phyloP scores from a whole-genome alignment of 2,113 vertebrate species.

The Machaerirhynchus nigripectus region DNA sequence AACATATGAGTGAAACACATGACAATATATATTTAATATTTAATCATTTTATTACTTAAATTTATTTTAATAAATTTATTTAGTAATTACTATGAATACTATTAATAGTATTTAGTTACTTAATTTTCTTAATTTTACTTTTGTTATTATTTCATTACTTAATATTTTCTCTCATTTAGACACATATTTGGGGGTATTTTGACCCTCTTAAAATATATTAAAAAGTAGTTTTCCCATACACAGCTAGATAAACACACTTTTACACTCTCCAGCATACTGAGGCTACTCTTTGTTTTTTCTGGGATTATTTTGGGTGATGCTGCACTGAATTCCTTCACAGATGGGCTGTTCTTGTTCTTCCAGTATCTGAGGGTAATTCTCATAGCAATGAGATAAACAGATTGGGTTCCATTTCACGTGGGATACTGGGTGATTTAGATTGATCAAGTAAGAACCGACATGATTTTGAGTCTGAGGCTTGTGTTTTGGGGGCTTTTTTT shows the following conservation, averaged over 20 bases:
- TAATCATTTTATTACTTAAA: too few relatives aligned
- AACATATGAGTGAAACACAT: background rate
- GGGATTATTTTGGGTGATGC: background rate
- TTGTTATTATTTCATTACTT: background rate
- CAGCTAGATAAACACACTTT: too few relatives aligned
- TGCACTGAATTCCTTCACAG: constrained; percentile 6
- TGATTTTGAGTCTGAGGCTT: background rate
- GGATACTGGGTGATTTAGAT: background rate
- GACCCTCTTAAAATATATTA: background rate
- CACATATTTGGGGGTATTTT: background rate
- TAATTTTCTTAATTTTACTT: too few relatives aligned
- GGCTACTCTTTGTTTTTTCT: background rate
- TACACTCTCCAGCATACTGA: background rate
- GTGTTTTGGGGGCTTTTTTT: background rate
- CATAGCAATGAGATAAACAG: background rate
- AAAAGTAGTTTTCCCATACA: background rate
- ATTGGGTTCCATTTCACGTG: background rate
- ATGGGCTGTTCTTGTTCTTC: background rate
- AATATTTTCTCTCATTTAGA: background rate
- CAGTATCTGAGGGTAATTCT: background rate
- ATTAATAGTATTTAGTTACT: too few relatives aligned
- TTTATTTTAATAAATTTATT: too few relatives aligned
- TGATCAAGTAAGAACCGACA: background rate
- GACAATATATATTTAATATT: background rate
- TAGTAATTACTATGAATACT: too few relatives aligned